Percentiles rank a stretch among this genome's conserved stretches.
Evolutionary conservation across 1,140 invertebrate genomes (phyloP).

Genomic region (Paraescarpia echinospica): DNA sequence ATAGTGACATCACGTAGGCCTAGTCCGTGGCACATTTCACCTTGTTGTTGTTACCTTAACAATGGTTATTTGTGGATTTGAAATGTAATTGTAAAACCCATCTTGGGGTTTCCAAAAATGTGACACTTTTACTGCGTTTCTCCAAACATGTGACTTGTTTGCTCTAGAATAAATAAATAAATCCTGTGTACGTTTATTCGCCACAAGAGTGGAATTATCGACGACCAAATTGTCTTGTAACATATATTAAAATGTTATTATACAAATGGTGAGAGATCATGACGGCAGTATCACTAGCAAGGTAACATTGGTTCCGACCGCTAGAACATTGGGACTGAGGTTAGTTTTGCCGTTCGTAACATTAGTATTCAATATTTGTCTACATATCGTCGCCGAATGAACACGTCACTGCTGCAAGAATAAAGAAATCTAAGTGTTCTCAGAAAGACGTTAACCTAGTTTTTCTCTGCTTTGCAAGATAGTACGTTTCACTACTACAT

Average conservation of each 20-base stretch:
- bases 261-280: not conserved
- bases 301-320: not conserved
- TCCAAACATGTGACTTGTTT: not conserved
- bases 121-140: not conserved
- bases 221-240: not conserved
- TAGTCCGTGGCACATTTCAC: not conserved
- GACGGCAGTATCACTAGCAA: not conserved
- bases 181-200: too few species aligned
- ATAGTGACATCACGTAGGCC: too few species aligned
- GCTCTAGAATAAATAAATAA: too few species aligned
- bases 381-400: not conserved
- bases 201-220: not conserved
- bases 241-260: not conserved
- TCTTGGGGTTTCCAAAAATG: not conserved
- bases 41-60: not conserved
- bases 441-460: not conserved
- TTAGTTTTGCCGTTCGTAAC: not conserved
- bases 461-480: not conserved
- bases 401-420: not conserved
- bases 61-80: not conserved
- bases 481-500: not conserved
- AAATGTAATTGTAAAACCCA: not conserved
- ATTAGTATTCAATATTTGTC: not conserved
- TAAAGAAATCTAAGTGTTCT: not conserved
- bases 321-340: not conserved